phyloP scores from a whole-genome alignment of 2,113 vertebrate species.

The Pachypanchax playfairii region DNA sequence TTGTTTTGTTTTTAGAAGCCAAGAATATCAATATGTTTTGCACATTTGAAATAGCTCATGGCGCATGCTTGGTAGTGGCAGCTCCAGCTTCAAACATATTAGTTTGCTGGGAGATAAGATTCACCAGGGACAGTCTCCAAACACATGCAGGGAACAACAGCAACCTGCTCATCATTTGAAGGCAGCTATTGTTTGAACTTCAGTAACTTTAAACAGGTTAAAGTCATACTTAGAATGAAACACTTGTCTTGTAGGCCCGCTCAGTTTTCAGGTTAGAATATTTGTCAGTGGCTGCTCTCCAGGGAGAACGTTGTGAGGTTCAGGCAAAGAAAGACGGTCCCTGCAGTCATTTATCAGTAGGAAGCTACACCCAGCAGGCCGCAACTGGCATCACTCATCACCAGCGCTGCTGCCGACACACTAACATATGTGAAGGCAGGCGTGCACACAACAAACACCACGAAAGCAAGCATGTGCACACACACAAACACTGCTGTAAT shows the following conservation, averaged over 20 bases:
- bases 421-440: conserved; percentile 40
- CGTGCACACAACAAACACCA: conserved; percentile 35
- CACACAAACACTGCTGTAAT: conserved; percentile 48
- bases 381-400: conserved; percentile 60
- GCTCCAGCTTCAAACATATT: conserved; percentile 79
- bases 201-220: conserved; percentile 73
- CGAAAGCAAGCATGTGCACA: conserved; percentile 39
- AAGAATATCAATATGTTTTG: conserved; percentile 77
- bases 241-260: conserved; percentile 44
- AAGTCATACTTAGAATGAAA: conserved; percentile 72
- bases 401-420: conserved; percentile 37
- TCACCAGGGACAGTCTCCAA: conserved; percentile 72
- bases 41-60: conserved; percentile 78
- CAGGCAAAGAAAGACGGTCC: conserved; percentile 47
- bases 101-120: conserved; percentile 69
- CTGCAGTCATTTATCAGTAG: conserved; percentile 66
- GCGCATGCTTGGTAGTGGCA: conserved; percentile 73
- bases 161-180: conserved; percentile 69
- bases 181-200: conserved; percentile 69
- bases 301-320: conserved; percentile 41
- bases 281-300: conserved; percentile 61
- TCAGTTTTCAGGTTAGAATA: conserved; percentile 52
- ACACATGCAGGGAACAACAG: conserved; percentile 58
- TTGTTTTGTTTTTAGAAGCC: conserved; percentile 76
- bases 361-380: conserved; percentile 62